Evolutionary conservation across 1,140 invertebrate genomes (phyloP).

Genomic region (Pseudomyrmex pallidus): DNA sequence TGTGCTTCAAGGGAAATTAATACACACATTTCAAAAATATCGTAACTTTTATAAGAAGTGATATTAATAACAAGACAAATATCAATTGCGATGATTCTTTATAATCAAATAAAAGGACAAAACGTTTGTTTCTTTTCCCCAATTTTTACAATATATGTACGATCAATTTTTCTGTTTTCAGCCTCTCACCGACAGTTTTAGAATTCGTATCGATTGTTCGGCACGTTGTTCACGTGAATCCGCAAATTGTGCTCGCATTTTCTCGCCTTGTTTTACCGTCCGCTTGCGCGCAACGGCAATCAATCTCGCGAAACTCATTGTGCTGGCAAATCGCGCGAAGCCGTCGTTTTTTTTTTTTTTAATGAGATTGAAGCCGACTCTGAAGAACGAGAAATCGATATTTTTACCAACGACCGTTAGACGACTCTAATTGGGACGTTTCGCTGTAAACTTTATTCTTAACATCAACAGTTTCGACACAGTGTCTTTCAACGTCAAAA

Average conservation of each 20-base stretch:
- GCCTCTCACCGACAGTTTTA: neutral
- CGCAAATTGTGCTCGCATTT: neutral
- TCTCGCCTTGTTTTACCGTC: conserved; percentile 3
- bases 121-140: neutral
- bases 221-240: neutral
- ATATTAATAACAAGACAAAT: conserved; percentile 20
- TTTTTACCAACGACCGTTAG: neutral
- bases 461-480: too few species aligned
- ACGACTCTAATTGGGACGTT: conserved; percentile 14
- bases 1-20: too few species aligned
- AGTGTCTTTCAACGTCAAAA: too few species aligned
- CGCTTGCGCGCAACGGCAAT: conserved; percentile 5
- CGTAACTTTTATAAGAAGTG: conserved; percentile 6
- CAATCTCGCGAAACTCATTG: conserved; percentile 20
- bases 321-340: neutral
- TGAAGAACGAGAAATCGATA: conserved; percentile 15
- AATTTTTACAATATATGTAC: neutral
- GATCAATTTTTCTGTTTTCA: neutral
- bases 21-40: conserved; percentile 17
- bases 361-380: neutral
- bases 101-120: neutral
- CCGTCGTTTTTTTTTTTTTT: conserved; percentile 7
- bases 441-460: neutral
- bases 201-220: conserved; percentile 10
- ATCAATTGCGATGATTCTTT: conserved; percentile 30